Evolutionary conservation across 53 echinoderm and acorn worm species (phyloP).

Genomic region (Apostichopus leukothele): DNA sequence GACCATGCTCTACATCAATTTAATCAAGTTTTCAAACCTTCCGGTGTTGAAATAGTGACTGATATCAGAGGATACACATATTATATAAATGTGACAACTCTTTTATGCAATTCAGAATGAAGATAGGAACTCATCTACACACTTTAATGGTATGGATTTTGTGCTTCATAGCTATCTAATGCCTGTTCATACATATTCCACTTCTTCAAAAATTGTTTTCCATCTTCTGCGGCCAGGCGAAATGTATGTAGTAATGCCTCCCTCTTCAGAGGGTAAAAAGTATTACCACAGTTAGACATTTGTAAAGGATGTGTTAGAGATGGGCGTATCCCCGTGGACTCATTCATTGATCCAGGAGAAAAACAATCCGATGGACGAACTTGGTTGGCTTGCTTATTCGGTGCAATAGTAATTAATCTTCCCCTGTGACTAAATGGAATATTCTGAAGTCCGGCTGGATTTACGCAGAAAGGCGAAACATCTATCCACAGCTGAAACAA

Average conservation of each 20-base stretch:
- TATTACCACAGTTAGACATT: conserved; percentile 52
- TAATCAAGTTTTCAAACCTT: no score
- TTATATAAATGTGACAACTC: no score
- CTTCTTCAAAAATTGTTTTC: conserved; percentile 50
- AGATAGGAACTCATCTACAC: not conserved
- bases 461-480: not conserved
- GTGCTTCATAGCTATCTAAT: conserved; percentile 42
- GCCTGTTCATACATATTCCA: conserved; percentile 48
- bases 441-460: conserved; percentile 8
- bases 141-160: conserved; percentile 16
- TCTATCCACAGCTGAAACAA: conserved; percentile 25
- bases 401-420: conserved; percentile 51
- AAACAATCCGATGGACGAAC: conserved; percentile 45
- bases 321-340: conserved; percentile 33
- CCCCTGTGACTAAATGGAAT: conserved; percentile 25
- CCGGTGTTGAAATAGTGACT: no score
- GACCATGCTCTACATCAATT: no score
- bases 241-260: conserved; percentile 48
- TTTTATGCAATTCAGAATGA: not conserved
- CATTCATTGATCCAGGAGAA: conserved; percentile 46
- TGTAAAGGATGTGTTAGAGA: conserved; percentile 43
- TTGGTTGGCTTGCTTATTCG: conserved; percentile 53
- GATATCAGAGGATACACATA: no score
- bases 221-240: conserved; percentile 48
- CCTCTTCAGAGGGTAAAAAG: conserved; percentile 46